A percentile compares a stretch with the other conserved stretches of the same genome.
phyloP scores from a whole-genome alignment of 2,113 vertebrate genomes.

The Nannospalax galili region DNA sequence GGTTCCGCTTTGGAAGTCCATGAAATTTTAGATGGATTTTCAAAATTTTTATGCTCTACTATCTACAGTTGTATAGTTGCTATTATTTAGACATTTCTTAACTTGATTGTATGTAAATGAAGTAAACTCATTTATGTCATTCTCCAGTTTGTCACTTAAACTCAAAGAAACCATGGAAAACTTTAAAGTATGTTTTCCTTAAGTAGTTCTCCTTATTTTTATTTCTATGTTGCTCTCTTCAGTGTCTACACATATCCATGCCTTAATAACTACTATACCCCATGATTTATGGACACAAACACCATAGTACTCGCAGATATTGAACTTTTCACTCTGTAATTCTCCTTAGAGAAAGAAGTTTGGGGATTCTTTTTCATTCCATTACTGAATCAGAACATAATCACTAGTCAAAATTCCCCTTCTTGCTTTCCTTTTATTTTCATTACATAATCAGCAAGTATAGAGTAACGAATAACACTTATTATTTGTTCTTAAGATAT shows the following conservation, averaged over 20 bases:
- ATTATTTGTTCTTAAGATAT: constrained; percentile 8
- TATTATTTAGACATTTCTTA: too few relatives aligned
- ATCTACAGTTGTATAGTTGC: neutral
- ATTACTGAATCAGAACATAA: neutral
- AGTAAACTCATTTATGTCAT: neutral
- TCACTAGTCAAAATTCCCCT: neutral
- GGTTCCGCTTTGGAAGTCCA: neutral
- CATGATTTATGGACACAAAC: neutral
- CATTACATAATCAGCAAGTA: neutral
- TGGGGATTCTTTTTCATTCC: neutral
- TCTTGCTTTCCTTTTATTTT: neutral
- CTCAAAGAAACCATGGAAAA: neutral
- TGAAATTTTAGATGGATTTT: too few relatives aligned
- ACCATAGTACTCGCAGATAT: neutral
- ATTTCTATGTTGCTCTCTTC: neutral
- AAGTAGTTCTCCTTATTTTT: neutral
- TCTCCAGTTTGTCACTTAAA: neutral
- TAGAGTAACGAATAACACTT: neutral
- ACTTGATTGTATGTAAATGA: too few relatives aligned
- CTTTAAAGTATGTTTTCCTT: neutral
- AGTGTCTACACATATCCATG: neutral
- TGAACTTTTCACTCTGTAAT: neutral
- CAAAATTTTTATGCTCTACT: too few relatives aligned
- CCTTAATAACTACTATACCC: neutral
- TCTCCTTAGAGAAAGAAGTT: neutral